phyloP scores from a whole-genome alignment of 2,113 vertebrate genomes.

The Caranx ignobilis region DNA sequence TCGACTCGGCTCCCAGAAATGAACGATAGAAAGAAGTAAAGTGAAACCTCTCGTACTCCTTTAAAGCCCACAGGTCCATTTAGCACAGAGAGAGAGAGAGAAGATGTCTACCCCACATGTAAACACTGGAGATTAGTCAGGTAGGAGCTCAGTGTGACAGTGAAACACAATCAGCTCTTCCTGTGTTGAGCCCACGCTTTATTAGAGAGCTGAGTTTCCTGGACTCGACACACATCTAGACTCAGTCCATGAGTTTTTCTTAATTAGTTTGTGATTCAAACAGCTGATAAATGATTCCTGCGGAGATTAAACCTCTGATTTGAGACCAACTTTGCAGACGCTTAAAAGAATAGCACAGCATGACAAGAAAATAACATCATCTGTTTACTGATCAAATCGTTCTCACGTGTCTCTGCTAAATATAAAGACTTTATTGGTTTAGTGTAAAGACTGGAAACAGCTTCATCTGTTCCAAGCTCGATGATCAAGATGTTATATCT shows the following conservation, averaged over 20 bases:
- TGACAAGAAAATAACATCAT: too few relatives aligned
- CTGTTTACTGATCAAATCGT: too few relatives aligned
- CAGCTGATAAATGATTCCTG: background rate
- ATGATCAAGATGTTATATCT: too few relatives aligned
- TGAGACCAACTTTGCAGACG: background rate
- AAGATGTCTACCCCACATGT: constrained; percentile 32
- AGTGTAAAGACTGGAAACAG: too few relatives aligned
- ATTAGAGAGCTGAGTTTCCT: background rate
- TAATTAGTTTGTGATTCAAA: background rate
- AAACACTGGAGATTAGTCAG: constrained; percentile 41
- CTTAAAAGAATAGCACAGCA: background rate
- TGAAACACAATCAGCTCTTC: constrained; percentile 19
- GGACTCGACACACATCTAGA: background rate
- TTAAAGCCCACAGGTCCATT: constrained; percentile 13
- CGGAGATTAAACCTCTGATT: background rate
- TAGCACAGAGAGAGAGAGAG: background rate
- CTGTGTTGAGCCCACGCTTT: background rate
- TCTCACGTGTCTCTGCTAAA: too few relatives aligned
- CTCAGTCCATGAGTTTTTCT: background rate
- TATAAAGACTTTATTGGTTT: too few relatives aligned
- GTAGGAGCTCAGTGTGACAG: constrained; percentile 8
- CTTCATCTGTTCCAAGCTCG: too few relatives aligned
- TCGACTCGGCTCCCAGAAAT: constrained; percentile 14
- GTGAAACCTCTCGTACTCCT: constrained; percentile 13
- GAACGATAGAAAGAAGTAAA: constrained; percentile 20